These are phyloP conservation scores for Lithophane ornitopus DNA, from an alignment of 2,888 invertebrate species.

Conservation along the genomic window DNA sequence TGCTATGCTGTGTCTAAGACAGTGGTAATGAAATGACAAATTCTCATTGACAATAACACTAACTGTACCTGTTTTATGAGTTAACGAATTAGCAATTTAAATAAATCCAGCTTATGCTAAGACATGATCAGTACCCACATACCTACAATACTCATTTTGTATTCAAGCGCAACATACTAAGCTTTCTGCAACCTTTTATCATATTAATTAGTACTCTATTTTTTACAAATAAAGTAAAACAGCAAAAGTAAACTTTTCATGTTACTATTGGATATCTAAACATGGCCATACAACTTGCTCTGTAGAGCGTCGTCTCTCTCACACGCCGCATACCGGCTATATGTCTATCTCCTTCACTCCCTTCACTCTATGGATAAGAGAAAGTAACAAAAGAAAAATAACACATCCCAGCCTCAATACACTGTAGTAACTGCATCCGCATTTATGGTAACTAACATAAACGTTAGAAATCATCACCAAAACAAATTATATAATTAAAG, in stretches of 20 bases:
- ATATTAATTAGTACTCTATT: slow-evolving; percentile 4
- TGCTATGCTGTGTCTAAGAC: background rate
- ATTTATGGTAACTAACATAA: slow-evolving; percentile 64
- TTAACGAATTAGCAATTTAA: slow-evolving; percentile 59
- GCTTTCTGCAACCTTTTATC: background rate
- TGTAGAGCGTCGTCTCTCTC: slow-evolving; percentile 83
- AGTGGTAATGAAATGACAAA: slow-evolving; percentile 52
- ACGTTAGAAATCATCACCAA: slow-evolving; percentile 55
- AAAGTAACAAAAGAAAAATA: slow-evolving; percentile 90
- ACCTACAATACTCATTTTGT: slow-evolving; percentile 1
- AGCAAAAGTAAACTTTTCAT: slow-evolving; percentile 78
- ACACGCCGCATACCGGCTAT: slow-evolving; percentile 65
- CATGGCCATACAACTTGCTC: slow-evolving; percentile 76
- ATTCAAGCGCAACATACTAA: slow-evolving; percentile 15
- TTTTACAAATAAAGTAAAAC: slow-evolving; percentile 69
- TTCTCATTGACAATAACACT: slow-evolving; percentile 46
- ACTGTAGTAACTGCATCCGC: slow-evolving; percentile 74
- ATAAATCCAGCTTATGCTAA: slow-evolving; percentile 55
- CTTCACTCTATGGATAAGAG: slow-evolving; percentile 89
- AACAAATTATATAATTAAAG: slow-evolving; percentile 57
- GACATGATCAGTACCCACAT: slow-evolving; percentile 36
- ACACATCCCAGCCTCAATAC: slow-evolving; percentile 83
- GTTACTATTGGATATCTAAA: slow-evolving; percentile 71
- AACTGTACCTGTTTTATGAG: slow-evolving; percentile 55
- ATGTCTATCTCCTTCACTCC: slow-evolving; percentile 83